Percentiles rank a stretch among this genome's conserved stretches.
phyloP scores from a whole-genome alignment of 2,888 invertebrate species.

The Lapara coniferarum region DNA sequence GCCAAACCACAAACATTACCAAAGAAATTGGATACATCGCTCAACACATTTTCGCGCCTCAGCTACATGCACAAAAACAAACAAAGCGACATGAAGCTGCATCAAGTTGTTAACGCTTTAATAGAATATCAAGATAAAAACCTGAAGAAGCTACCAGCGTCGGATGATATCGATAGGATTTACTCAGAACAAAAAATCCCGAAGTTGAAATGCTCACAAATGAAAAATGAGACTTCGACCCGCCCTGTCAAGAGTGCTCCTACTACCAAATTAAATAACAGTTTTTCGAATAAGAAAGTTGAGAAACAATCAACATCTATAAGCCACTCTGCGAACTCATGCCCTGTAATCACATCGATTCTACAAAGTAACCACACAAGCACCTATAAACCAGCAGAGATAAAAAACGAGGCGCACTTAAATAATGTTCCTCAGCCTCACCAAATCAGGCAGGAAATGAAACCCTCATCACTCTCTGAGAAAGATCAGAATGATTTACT shows the following conservation, averaged over 20 bases:
- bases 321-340: not conserved
- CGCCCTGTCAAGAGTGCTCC: not conserved
- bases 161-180: constrained; percentile 33
- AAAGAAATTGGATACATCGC: constrained; percentile 63
- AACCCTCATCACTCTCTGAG: constrained; percentile 46
- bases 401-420: constrained; percentile 1
- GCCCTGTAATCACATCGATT: not conserved
- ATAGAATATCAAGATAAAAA: constrained; percentile 37
- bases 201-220: not conserved
- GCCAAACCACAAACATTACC: constrained; percentile 55
- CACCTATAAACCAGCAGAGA: not conserved
- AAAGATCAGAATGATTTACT: constrained; percentile 64
- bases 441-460: not conserved
- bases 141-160: constrained; percentile 27
- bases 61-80: constrained; percentile 75
- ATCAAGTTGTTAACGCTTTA: constrained; percentile 41
- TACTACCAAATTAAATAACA: not conserved
- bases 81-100: constrained; percentile 57
- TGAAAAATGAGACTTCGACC: not conserved
- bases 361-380: not conserved
- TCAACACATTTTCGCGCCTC: constrained; percentile 72
- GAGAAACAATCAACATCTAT: not conserved
- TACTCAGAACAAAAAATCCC: constrained; percentile 34
- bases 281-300: not conserved
- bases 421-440: not conserved